phyloP scores from a whole-genome alignment of 2,888 invertebrate genomes.

The Stegana nigrithorax region DNA sequence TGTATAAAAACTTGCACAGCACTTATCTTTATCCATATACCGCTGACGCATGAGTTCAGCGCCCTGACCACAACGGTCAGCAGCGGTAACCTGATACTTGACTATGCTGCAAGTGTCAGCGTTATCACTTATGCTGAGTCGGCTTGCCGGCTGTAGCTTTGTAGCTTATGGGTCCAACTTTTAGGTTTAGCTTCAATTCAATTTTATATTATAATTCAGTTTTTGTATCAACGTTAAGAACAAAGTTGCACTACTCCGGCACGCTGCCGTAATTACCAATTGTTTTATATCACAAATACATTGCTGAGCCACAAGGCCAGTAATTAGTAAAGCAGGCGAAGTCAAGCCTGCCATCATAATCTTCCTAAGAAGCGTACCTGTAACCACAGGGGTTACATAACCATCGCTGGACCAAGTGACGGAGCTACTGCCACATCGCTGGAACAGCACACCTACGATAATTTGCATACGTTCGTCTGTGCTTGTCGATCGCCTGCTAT shows the following conservation, averaged over 20 bases:
- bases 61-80: neutral
- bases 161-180: conserved; percentile 21
- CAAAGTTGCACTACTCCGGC: neutral
- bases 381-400: neutral
- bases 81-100: neutral
- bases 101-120: too few species aligned
- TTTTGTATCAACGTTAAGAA: too few species aligned
- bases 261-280: neutral
- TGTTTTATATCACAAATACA: neutral
- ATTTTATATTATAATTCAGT: too few species aligned
- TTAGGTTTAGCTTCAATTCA: too few species aligned
- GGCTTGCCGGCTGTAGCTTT: conserved; percentile 27
- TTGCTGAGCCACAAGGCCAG: conserved; percentile 9
- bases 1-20: too few species aligned
- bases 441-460: too few species aligned
- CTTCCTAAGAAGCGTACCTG: neutral
- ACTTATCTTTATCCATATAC: too few species aligned
- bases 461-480: too few species aligned
- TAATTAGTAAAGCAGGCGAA: conserved; percentile 3
- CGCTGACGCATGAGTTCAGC: too few species aligned
- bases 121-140: conserved; percentile 13
- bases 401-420: neutral
- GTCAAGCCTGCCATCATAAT: conserved; percentile 15
- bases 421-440: too few species aligned
- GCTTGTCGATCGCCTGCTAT: too few species aligned